These are phyloP conservation scores for Serinus canaria DNA, from an alignment of 2,113 vertebrate genomes.

Conservation along the genomic window DNA sequence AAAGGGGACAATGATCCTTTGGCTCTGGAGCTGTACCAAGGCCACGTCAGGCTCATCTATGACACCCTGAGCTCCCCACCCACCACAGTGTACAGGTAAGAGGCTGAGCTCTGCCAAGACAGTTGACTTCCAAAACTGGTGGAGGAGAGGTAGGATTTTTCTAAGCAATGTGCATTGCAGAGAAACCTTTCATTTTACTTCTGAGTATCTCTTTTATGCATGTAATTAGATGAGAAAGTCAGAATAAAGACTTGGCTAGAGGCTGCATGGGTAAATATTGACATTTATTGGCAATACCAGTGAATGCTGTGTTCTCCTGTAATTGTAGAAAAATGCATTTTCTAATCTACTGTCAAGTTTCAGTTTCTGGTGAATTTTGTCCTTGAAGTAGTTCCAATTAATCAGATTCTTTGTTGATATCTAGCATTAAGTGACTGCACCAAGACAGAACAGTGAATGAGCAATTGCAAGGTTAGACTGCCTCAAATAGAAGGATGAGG, in stretches of 20 bases:
- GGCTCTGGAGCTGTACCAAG: conserved; percentile 95
- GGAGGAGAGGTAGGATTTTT: background rate
- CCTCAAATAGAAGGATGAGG: background rate
- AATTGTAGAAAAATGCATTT: background rate
- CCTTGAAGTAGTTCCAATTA: background rate
- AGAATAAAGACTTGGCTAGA: background rate
- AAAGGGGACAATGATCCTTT: conserved; percentile 94
- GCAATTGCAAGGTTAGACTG: background rate
- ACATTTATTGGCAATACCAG: background rate
- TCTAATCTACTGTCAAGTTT: background rate
- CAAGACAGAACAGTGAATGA: background rate
- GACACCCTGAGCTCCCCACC: conserved; percentile 90
- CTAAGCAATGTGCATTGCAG: background rate
- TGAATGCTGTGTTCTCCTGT: background rate
- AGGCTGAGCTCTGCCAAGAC: background rate
- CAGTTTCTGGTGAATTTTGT: background rate
- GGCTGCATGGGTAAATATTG: background rate
- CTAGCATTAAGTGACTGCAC: background rate
- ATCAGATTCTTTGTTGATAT: background rate
- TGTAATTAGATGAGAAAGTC: background rate
- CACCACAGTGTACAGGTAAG: conserved; percentile 93
- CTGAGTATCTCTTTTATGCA: background rate
- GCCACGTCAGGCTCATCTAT: conserved; percentile 92
- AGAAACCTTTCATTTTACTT: background rate
- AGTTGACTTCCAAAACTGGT: background rate